Evolutionary conservation across 1,140 invertebrate genomes (phyloP).

Genomic region (Leucophenga varia): DNA sequence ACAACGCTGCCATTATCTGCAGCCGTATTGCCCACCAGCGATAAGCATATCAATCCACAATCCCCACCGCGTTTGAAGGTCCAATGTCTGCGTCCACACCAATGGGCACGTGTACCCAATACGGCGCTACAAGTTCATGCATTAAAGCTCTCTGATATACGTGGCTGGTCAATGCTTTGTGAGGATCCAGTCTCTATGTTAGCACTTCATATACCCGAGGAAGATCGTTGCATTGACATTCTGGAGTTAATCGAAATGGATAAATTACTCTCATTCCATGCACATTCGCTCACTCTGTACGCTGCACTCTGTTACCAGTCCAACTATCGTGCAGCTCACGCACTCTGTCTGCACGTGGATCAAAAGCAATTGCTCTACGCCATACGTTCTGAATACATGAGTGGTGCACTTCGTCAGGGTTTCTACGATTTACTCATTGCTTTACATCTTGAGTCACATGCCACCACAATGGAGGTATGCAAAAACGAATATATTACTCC

Average conservation of each 20-base stretch:
- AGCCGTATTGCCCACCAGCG: conserved; percentile 91
- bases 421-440: conserved; percentile 97
- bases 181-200: conserved; percentile 97
- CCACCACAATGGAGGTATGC: conserved; percentile 94
- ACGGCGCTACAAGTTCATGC: conserved; percentile 90
- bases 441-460: conserved; percentile 93
- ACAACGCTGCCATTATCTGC: conserved; percentile 94
- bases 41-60: conserved; percentile 91
- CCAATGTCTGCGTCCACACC: conserved; percentile 88
- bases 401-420: conserved; percentile 90
- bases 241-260: conserved; percentile 98
- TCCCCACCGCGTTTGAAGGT: conserved; percentile 95
- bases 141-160: conserved; percentile 93
- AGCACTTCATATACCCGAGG: conserved; percentile 97
- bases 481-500: conserved; percentile 98
- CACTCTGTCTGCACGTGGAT: conserved; percentile 93
- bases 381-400: conserved; percentile 96
- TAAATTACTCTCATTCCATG: conserved; percentile 93
- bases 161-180: conserved; percentile 98
- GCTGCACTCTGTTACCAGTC: conserved; percentile 94
- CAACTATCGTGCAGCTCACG: conserved; percentile 87
- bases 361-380: conserved; percentile 97
- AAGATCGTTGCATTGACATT: conserved; percentile 96
- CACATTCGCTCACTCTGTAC: conserved; percentile 93
- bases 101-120: conserved; percentile 98